Conservation (phyloP, 2,113 vertebrate genomes). For the Tragulus kanchil region DNA sequence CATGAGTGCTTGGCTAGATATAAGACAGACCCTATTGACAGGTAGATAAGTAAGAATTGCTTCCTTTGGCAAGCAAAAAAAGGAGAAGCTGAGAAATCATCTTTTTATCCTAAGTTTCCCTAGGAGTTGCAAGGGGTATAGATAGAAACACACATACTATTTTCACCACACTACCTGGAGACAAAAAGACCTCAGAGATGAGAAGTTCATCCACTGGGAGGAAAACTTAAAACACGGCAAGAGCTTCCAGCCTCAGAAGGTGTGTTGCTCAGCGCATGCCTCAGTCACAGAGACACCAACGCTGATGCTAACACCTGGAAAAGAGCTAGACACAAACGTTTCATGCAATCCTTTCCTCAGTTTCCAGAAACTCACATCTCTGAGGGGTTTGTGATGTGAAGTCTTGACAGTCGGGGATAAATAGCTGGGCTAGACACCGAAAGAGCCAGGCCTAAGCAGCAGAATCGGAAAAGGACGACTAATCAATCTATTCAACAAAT, state of each 20-base stretch:
- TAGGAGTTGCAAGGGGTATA: background rate
- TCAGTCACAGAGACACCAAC: background rate
- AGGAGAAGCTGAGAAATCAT: conserved; percentile 6
- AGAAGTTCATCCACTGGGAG: background rate
- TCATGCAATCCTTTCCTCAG: background rate
- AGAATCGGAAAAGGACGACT: background rate
- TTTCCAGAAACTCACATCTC: background rate
- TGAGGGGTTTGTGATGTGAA: background rate
- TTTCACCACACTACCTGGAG: background rate
- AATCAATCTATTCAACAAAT: background rate
- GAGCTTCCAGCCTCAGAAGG: background rate
- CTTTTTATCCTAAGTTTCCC: background rate
- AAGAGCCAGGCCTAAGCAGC: background rate
- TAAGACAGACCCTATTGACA: background rate
- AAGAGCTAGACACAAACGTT: background rate
- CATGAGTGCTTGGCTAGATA: background rate
- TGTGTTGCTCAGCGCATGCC: background rate
- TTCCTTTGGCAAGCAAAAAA: conserved; percentile 29
- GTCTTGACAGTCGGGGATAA: background rate
- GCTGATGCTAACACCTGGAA: background rate
- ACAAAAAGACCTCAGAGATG: background rate
- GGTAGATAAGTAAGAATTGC: background rate
- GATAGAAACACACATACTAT: background rate
- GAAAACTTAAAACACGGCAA: background rate
- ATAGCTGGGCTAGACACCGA: background rate